Evolutionary conservation across 1,140 invertebrate species (phyloP).

Genomic region (Physella acuta): DNA sequence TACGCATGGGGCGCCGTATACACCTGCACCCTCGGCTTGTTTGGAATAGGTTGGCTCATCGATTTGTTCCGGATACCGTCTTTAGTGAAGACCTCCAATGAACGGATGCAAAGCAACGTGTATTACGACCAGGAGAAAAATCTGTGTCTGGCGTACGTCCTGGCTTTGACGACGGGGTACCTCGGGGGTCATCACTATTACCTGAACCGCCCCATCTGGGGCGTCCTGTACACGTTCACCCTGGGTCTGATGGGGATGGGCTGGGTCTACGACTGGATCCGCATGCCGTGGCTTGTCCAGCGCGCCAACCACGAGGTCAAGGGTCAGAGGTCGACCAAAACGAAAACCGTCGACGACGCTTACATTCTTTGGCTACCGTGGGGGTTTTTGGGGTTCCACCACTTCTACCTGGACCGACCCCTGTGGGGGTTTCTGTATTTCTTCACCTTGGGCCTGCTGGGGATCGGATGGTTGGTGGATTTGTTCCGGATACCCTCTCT

Average conservation of each 20-base stretch:
- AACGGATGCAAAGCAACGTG: not conserved
- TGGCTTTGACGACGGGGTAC: constrained; percentile 29
- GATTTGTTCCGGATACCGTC: constrained; percentile 43
- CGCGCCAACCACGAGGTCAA: constrained; percentile 28
- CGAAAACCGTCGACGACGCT: constrained; percentile 29
- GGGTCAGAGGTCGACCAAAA: not conserved
- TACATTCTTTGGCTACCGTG: constrained; percentile 39
- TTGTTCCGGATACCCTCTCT: constrained; percentile 28
- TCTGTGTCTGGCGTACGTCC: constrained; percentile 31
- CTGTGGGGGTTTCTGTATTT: constrained; percentile 45
- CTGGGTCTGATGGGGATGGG: constrained; percentile 45
- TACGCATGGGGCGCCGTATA: constrained; percentile 39
- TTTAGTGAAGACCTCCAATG: constrained; percentile 40
- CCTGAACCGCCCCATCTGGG: constrained; percentile 36
- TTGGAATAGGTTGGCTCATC: constrained; percentile 45
- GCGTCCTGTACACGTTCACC: constrained; percentile 42
- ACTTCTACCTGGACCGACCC: constrained; percentile 42
- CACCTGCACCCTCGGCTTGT: constrained; percentile 41
- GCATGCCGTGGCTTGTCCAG: constrained; percentile 43
- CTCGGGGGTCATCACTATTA: constrained; percentile 44
- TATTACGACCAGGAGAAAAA: constrained; percentile 22
- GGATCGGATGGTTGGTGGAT: constrained; percentile 48
- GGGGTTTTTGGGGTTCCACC: constrained; percentile 25
- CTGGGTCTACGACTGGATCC: constrained; percentile 43
- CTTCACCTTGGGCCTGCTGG: constrained; percentile 42